Percentiles rank a stretch among this genome's conserved stretches.
Conservation (phyloP, 2,113 vertebrate genomes). For the Cottus gobio region DNA sequence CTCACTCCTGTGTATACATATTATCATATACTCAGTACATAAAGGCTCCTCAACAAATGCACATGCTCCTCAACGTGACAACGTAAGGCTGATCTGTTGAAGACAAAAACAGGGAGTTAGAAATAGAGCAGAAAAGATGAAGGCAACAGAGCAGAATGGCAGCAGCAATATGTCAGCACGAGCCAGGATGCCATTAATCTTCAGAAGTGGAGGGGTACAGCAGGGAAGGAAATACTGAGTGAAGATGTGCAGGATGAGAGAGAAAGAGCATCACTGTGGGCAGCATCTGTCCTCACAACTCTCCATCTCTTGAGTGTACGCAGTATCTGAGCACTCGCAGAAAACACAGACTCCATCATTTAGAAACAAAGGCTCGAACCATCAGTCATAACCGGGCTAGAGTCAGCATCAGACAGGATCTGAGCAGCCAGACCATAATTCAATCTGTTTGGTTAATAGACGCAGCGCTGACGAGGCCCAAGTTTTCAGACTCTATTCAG, state of each 20-base stretch:
- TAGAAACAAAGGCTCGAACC: constrained; percentile 37
- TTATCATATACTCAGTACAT: constrained; percentile 11
- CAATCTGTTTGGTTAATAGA: constrained; percentile 54
- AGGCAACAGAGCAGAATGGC: constrained; percentile 60
- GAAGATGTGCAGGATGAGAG: constrained; percentile 45
- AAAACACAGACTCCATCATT: constrained; percentile 35
- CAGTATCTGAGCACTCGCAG: neutral
- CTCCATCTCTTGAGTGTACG: neutral
- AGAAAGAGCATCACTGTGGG: constrained; percentile 18
- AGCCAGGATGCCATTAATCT: constrained; percentile 54
- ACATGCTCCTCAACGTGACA: constrained; percentile 34
- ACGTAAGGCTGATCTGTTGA: constrained; percentile 63
- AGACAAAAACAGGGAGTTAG: constrained; percentile 64
- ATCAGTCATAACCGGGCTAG: constrained; percentile 47
- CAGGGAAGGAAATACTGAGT: constrained; percentile 40
- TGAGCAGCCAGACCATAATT: constrained; percentile 45
- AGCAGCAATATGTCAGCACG: constrained; percentile 45
- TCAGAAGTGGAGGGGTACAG: constrained; percentile 48
- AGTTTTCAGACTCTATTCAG: constrained; percentile 53
- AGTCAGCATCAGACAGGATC: constrained; percentile 46
- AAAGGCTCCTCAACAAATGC: constrained; percentile 20
- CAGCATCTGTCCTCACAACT: constrained; percentile 39
- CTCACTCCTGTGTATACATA: constrained; percentile 18
- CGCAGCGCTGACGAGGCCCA: constrained; percentile 20
- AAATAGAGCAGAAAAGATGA: constrained; percentile 58